Evolutionary conservation across 2,113 vertebrate species (phyloP), one percentile per base, ranked within the genome.

Genomic region (Antidorcas marsupialis): DNA sequence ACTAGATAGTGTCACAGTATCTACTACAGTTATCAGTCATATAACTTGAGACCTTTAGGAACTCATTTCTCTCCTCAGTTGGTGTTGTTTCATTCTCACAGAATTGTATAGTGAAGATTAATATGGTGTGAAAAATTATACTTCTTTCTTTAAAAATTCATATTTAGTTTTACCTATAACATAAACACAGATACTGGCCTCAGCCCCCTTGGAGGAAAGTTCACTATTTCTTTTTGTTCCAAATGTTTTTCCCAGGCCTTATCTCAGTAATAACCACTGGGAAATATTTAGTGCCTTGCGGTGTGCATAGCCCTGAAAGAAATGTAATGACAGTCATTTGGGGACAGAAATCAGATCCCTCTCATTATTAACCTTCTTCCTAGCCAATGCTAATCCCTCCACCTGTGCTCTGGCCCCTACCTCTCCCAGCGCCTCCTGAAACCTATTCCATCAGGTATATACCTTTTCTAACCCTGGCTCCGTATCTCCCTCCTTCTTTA

Each of bases 201-300:
- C 17, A 82, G 43, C 6, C 53, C 36, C 91, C 85, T 57, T 91
- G 50, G 8, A 96, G 92, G 53, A 59, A 88, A 97, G 27, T 74
- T 87, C 74, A 78, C 16, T 53, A 33, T 92, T 89, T 74, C 50
- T 83, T 89, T 89, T 60, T 30, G 12, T 95, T 79, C 82, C 67
- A 95, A 96, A 95, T 94, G 30, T 95, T 88, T 96, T 96, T 85
- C 64, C 78, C 62, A 97, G 87, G 64, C 17, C 39, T 97, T 96
- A 83, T 15, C 88, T n/a, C 89, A 45, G 8, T 87, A 81, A 64
- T 76, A 89, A 94, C 89, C 94, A 60, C 53, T 64, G 62, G 76
- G 45, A 94, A 93, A 91, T 95, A 95, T 82, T 92, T 89, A 93
- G 91, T 89, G 88, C 14, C 52, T 84, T 88, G 36, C 21, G 87